A percentile compares a stretch with the other conserved stretches of the same genome.
Evolutionary conservation across 2,113 vertebrate species (phyloP).

Genomic region (Antechinus flavipes): DNA sequence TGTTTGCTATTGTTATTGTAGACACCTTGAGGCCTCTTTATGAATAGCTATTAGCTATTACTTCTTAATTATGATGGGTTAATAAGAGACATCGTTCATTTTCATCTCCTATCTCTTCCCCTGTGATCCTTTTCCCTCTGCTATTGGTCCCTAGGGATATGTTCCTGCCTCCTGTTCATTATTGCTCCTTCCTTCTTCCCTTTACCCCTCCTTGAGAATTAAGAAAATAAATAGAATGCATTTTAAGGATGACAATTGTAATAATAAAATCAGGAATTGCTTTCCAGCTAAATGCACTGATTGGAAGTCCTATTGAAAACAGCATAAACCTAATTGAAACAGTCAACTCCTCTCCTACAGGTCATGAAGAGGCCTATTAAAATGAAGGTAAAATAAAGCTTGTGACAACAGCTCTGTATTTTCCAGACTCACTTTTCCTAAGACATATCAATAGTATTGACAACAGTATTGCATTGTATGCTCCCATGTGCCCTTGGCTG

Average conservation of each 20-base stretch:
- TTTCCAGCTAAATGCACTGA: conserved; percentile 77
- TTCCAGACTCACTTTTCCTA: conserved; percentile 74
- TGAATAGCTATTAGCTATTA: conserved; percentile 70
- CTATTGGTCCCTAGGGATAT: conserved; percentile 74
- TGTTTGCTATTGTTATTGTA: conserved; percentile 57
- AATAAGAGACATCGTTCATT: conserved; percentile 77
- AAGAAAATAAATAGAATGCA: conserved; percentile 77
- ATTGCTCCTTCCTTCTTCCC: conserved; percentile 70
- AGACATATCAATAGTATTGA: conserved; percentile 78
- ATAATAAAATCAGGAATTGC: conserved; percentile 76
- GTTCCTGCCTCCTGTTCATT: conserved; percentile 71
- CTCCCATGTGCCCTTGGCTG: conserved; percentile 57
- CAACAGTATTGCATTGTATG: conserved; percentile 60
- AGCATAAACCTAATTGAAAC: conserved; percentile 77
- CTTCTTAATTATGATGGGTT: conserved; percentile 78
- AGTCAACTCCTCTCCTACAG: conserved; percentile 71
- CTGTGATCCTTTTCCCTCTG: conserved; percentile 64
- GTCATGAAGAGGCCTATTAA: conserved; percentile 70
- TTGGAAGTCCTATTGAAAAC: conserved; percentile 74
- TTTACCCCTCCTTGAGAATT: conserved; percentile 71
- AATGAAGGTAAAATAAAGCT: conserved; percentile 76
- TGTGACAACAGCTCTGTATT: conserved; percentile 72
- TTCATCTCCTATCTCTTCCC: conserved; percentile 67
- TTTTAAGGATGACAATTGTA: conserved; percentile 76
- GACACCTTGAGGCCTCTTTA: conserved; percentile 64